Evolutionary conservation across 2,797 vertebrate species (phyloP).

Genomic region (Orientallactaga sibirica): DNA sequence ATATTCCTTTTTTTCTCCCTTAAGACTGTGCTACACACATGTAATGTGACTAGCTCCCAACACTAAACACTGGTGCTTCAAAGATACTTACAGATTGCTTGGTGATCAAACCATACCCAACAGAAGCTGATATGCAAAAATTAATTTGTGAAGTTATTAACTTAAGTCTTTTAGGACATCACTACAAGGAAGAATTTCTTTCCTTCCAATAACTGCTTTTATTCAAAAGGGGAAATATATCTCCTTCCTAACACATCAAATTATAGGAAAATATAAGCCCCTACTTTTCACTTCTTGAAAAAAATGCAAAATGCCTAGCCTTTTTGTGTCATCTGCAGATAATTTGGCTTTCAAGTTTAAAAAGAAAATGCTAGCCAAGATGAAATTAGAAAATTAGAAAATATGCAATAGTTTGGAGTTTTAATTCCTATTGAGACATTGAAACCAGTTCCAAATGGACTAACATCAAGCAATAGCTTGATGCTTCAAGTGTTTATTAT

Average conservation of each 20-base stretch:
- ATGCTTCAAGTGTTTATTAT: neutral
- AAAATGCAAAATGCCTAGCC: neutral
- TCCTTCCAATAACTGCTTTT: neutral
- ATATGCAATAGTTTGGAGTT: neutral
- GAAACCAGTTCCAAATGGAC: neutral
- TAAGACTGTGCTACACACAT: neutral
- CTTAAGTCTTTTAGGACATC: neutral
- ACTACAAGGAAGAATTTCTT: conserved; percentile 12
- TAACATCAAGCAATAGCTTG: neutral
- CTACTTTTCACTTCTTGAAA: conserved; percentile 17
- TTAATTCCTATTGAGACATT: neutral
- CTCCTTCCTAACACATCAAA: conserved; percentile 37
- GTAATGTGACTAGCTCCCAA: neutral
- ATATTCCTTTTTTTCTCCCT: neutral
- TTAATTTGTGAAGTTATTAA: neutral
- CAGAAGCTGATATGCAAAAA: neutral
- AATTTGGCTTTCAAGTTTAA: neutral
- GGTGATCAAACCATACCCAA: conserved; percentile 11
- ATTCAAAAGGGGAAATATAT: neutral
- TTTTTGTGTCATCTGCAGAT: neutral
- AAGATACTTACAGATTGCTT: neutral
- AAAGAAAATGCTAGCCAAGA: neutral
- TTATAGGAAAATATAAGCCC: conserved; percentile 26
- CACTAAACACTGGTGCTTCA: fast-evolving
- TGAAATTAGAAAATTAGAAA: conserved; percentile 9